Percentiles rank a stretch among this genome's conserved stretches.
phyloP scores from a whole-genome alignment of 2,888 invertebrate species.

The Zelleria hepariella region DNA sequence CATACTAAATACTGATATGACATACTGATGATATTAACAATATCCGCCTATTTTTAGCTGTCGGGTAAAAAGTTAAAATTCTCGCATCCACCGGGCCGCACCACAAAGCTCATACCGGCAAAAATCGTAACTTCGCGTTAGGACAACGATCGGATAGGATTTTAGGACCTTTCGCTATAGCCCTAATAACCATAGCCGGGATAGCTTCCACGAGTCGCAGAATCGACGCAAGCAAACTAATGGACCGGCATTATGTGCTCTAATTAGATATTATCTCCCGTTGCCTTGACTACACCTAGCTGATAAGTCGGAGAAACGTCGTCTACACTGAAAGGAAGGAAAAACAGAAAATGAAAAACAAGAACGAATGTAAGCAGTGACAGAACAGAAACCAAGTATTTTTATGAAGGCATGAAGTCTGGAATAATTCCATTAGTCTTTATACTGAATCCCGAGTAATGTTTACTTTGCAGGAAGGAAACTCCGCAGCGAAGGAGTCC shows the following conservation, averaged over 20 bases:
- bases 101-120: slow-evolving; percentile 14
- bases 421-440: neutral
- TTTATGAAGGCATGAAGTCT: neutral
- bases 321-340: too few relatives aligned
- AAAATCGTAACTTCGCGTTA: slow-evolving; percentile 16
- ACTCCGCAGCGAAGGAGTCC: neutral
- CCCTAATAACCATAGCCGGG: slow-evolving; percentile 4
- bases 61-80: neutral
- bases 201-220: neutral
- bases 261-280: neutral
- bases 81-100: slow-evolving; percentile 6
- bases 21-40: too few relatives aligned
- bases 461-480: neutral
- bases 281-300: neutral
- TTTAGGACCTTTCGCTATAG: slow-evolving; percentile 7
- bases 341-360: slow-evolving; percentile 11
- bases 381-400: neutral
- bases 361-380: slow-evolving; percentile 25
- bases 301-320: neutral
- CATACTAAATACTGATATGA: too few relatives aligned
- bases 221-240: neutral
- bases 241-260: neutral
- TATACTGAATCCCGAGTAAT: neutral
- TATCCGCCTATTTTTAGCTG: too few relatives aligned
- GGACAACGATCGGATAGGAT: slow-evolving; percentile 14